These are phyloP conservation scores for Drosophila phalerata DNA, from an alignment of 2,888 invertebrate species.

Conservation along the genomic window DNA sequence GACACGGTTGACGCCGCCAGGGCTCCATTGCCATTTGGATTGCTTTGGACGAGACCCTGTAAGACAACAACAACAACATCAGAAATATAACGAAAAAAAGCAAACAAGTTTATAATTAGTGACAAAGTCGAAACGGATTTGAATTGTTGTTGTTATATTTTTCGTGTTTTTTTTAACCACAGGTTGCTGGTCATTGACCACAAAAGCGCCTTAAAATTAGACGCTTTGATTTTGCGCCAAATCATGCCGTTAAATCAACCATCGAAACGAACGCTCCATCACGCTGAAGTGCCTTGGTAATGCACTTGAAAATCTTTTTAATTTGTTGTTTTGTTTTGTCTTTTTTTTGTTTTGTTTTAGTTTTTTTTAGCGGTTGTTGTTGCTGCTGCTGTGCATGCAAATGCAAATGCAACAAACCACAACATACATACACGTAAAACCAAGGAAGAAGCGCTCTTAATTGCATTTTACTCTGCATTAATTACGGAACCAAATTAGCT, in stretches of 20 bases:
- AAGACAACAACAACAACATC: neutral
- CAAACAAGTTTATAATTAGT: conserved; percentile 49
- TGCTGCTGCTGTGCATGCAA: conserved; percentile 42
- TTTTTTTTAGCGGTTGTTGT: neutral
- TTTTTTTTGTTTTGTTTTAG: conserved; percentile 15
- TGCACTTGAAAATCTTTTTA: conserved; percentile 51
- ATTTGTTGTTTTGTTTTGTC: conserved; percentile 21
- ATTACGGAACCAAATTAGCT: conserved; percentile 52
- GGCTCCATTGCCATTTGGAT: conserved; percentile 67
- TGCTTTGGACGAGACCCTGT: conserved; percentile 73
- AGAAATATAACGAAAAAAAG: neutral
- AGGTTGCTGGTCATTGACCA: conserved; percentile 69
- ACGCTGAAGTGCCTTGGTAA: conserved; percentile 51
- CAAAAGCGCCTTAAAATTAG: conserved; percentile 67
- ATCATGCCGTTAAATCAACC: conserved; percentile 77
- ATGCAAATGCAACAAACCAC: conserved; percentile 41
- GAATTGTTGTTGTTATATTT: no score
- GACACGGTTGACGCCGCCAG: conserved; percentile 37
- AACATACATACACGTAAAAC: conserved; percentile 13
- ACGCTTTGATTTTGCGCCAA: conserved; percentile 69
- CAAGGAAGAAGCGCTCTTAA: conserved; percentile 36
- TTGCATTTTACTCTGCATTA: conserved; percentile 31
- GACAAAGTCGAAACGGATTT: conserved; percentile 44
- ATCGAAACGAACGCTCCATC: conserved; percentile 60
- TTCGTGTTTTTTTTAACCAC: conserved; percentile 8